Base-by-base conservation (phyloP, 2,797 vertebrate genomes). In the Megalops cyprinoides region DNA sequence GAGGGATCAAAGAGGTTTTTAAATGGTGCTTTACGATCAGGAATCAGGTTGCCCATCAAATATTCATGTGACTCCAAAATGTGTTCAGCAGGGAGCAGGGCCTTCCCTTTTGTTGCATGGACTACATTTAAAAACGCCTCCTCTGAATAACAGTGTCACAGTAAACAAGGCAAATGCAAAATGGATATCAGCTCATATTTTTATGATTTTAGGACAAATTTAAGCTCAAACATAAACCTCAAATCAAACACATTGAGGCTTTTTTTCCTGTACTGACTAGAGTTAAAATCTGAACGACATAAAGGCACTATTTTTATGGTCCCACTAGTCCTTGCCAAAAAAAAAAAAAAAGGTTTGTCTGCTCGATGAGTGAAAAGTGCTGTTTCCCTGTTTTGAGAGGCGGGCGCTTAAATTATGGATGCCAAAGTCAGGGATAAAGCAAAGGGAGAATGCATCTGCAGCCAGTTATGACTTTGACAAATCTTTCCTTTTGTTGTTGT, bases 11-110 rank as follows among this genome's bases (percentile, higher is more conserved):
- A 86, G 79, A 60, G 83, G 85, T 82, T 87, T 80, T 82, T 84
- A 82, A 86, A 87, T 56, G 84, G 78, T 83, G 84, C 83, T 86
- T 82, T 81, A 79, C 79, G 77, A 69, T 82, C 82, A 85, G 84
- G 80, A 88, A 84, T 86, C 86, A 87, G 84, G 85, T 83, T 85
- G 82, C 81, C 81, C 77, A 85, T 90, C 34, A 69, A 69, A 69
- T 69, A 69, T 69, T 69, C 65, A 69, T 69, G 65, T 74, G 75
- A 78, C 80, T 65, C 81, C 51, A 81, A 86, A 86, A 85, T 82
- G 74, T 82, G 74, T 55, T 84, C 84, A 81, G 80, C 85, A 81
- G 83, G 53, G 62, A 84, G 80, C 65, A 25, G 31, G 42, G 34
- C 46, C 80, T 49, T 25, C 48, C 62, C 34, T 20, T 69, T 76